Base-by-base conservation (phyloP, 2,888 invertebrate species). In the Noctua comes region DNA sequence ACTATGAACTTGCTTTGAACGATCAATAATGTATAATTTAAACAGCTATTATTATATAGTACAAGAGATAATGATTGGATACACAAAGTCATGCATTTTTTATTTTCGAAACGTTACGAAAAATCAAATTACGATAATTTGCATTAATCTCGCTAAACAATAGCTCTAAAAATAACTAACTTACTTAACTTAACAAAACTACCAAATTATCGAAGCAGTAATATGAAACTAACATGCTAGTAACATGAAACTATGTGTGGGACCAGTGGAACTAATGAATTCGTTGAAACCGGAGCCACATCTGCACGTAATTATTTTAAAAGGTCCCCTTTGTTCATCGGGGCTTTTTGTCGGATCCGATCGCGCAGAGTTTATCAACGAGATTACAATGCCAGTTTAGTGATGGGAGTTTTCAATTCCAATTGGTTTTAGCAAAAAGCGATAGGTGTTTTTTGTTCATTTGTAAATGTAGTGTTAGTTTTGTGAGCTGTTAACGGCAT, bases 261-360 rank as follows among this genome's bases (percentile, higher is more conserved):
- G 68, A 18, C 40, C 7, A 27, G 36, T 21, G 11, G 31, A 24
- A 64, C 73, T 73, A 73, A 77, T 84, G 77, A 84, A 76, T 75
- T 70, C 57, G 84, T 80, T 62, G 69, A 68, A 84, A 75, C 69
- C 62, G 72, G 69, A 87, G 78, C 31, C 76, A 40, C 84, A 78
- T 79, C 77, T 82, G 76, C 62, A 48, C 68, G 68, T 82, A 77
- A 88, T 86, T 85, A 80, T 85, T 77, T 77, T 86, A 76, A 77
- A 82, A 88, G 81, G 86, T 66, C 68, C 68, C 27, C 40, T 18
- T 36, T 64, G 65, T 77, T 74, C 68, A 54, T 54, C 11, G 46
- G 31, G 48, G 68, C 36, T 59, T 76, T 75, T 76, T 54, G 64
- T 64, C 21, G 43, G 21, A 46, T 18, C n/a, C 21, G n/a, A 64